Conservation (phyloP, 2,113 vertebrate genomes). For the Lepus americanus region DNA sequence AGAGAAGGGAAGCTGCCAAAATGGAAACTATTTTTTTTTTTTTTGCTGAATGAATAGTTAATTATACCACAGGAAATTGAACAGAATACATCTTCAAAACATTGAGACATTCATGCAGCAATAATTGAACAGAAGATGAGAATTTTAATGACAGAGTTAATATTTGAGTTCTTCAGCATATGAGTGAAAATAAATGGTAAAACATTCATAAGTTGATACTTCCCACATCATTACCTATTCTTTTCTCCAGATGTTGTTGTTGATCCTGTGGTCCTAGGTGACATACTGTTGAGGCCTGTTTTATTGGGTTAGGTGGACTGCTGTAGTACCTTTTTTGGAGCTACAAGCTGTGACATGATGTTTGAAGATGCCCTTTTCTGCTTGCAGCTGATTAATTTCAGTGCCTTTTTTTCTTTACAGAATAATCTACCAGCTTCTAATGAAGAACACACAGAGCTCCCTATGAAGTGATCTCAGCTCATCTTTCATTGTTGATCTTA, state of each 20-base stretch:
- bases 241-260: background rate
- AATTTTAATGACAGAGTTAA: background rate
- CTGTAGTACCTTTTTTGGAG: background rate
- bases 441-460: background rate
- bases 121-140: background rate
- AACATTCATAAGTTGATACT: background rate
- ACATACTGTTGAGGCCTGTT: background rate
- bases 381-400: background rate
- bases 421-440: background rate
- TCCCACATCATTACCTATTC: background rate
- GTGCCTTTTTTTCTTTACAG: background rate
- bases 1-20: background rate
- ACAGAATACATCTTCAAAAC: conserved; percentile 14
- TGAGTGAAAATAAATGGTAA: background rate
- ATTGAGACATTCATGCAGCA: background rate
- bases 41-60: conserved; percentile 4
- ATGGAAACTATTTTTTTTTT: background rate
- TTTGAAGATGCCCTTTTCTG: background rate
- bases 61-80: background rate
- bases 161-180: background rate
- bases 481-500: background rate
- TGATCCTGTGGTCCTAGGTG: background rate
- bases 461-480: background rate
- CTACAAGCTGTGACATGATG: background rate
- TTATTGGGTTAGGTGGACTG: background rate